These are phyloP conservation scores for Dunckerocampus dactyliophorus DNA, from an alignment of 2,113 vertebrate species.

Conservation along the genomic window DNA sequence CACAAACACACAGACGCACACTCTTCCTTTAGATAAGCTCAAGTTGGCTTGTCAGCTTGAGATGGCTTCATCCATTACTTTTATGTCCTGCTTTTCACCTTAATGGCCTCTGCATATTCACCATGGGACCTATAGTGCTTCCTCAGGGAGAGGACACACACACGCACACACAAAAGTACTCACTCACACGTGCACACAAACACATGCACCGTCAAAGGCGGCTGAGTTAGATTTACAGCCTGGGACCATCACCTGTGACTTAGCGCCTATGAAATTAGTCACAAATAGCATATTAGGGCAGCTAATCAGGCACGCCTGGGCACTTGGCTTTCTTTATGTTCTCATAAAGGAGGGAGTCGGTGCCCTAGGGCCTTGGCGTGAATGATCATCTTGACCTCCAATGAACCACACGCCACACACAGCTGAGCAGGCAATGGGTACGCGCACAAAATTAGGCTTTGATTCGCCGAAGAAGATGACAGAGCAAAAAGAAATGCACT, in stretches of 20 bases:
- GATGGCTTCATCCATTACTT: slow-evolving; percentile 87
- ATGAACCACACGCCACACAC: slow-evolving; percentile 76
- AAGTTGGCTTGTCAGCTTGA: slow-evolving; percentile 75
- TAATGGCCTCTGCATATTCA: slow-evolving; percentile 89
- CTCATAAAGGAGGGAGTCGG: slow-evolving; percentile 87
- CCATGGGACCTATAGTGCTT: slow-evolving; percentile 61
- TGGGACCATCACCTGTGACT: slow-evolving; percentile 90
- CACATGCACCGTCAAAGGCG: slow-evolving; percentile 42
- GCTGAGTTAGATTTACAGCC: slow-evolving; percentile 82
- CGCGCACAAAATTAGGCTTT: slow-evolving; percentile 45
- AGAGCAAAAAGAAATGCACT: slow-evolving; percentile 37
- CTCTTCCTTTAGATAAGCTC: slow-evolving; percentile 60
- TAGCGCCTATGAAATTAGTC: slow-evolving; percentile 93
- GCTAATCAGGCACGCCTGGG: slow-evolving; percentile 94
- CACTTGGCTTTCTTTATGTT: slow-evolving; percentile 88
- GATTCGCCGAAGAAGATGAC: slow-evolving; percentile 39
- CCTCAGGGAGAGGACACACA: slow-evolving; percentile 43
- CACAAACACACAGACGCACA: slow-evolving; percentile 8
- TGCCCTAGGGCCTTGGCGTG: slow-evolving; percentile 81
- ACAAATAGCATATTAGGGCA: slow-evolving; percentile 98
- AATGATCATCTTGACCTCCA: slow-evolving; percentile 91
- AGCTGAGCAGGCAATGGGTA: slow-evolving; percentile 47
- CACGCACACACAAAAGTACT: slow-evolving; percentile 6
- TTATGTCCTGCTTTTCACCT: slow-evolving; percentile 83
- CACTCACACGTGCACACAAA: slow-evolving; percentile 28